These are phyloP conservation scores for Centropristis striata DNA, from an alignment of 2,113 vertebrate genomes.

Conservation along the genomic window DNA sequence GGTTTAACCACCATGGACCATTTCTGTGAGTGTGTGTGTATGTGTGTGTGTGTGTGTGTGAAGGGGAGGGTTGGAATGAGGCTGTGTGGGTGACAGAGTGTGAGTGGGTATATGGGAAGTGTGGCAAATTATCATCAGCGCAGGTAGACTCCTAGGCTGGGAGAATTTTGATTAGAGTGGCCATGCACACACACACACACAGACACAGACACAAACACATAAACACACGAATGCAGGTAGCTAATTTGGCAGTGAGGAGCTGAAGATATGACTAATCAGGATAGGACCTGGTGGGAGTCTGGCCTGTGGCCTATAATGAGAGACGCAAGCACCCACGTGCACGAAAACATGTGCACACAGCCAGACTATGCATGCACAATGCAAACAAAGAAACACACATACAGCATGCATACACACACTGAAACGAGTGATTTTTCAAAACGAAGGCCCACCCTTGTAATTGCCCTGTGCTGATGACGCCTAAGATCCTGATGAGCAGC, in stretches of 20 bases:
- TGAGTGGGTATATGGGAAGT: conserved; percentile 52
- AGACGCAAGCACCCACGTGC: conserved; percentile 46
- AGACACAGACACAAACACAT: conserved; percentile 22
- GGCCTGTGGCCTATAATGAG: conserved; percentile 71
- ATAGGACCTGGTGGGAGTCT: conserved; percentile 60
- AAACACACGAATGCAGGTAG: conserved; percentile 40
- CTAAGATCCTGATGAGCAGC: conserved; percentile 64
- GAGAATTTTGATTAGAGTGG: conserved; percentile 73
- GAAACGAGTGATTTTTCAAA: conserved; percentile 30
- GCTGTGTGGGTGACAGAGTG: conserved; percentile 59
- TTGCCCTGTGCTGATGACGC: conserved; percentile 40
- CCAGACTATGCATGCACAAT: background rate
- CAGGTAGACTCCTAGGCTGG: conserved; percentile 56
- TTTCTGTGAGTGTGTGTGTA: conserved; percentile 24
- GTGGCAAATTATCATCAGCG: conserved; percentile 69
- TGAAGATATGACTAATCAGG: conserved; percentile 71
- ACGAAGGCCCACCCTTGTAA: conserved; percentile 41
- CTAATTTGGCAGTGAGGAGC: conserved; percentile 61
- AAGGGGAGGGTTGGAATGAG: conserved; percentile 45
- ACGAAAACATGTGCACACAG: conserved; percentile 12
- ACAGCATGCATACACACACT: conserved; percentile 9
- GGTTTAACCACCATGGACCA: conserved; percentile 69
- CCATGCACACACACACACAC: conserved; percentile 24
- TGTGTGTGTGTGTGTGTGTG: conserved; percentile 12
- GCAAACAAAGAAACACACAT: conserved; percentile 22